Evolutionary conservation across 2,797 vertebrate species (phyloP), one percentile per base, ranked within the genome.

Genomic region (Nasua narica): DNA sequence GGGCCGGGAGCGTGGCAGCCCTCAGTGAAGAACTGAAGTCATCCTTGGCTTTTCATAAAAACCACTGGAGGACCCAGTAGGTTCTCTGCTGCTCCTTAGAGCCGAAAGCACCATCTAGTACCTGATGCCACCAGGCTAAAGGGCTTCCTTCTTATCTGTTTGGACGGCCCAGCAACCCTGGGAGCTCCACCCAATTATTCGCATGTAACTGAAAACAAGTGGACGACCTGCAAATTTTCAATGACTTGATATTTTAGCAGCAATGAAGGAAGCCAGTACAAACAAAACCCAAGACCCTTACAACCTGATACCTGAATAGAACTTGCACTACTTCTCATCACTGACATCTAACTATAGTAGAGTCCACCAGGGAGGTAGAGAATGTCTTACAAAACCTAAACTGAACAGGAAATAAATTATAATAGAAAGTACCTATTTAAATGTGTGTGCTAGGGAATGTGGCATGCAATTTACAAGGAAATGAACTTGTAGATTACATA

Each of bases 261-360:
- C 46, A 35, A 82, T 67, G 78, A 72, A 65, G 11, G 56, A 96
- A 90, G 48, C 46, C 58, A 84, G 74, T 70, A 74, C 48, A 93
- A 89, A 78, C n/a, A 91, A 95, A 96, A 86, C 13, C 10, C 5
- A 46, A 92, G 58, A 91, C 32, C 25, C 16, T 97, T 70, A 65
- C 25, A 87, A 85, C 13, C 16, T 93, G 76, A 37, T 70, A 67
- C 62, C 23, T 76, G 78, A 74, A 58, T 52, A 89, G 62, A 91
- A 92, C 95, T 65, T 5, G 37, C 90, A 65, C 2, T 10, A 32
- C 86, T 83, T 86, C 29, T 94, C 37, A 35, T 43, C 6, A 56
- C 27, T 46, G 65, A 85, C n/a, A 65, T 85, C 60, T 70, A 29
- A 62, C 52, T 96, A 23, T 2, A 62, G 48, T 29, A 46, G 29